phyloP scores from a whole-genome alignment of 2,113 vertebrate genomes.

The Misgurnus anguillicaudatus region DNA sequence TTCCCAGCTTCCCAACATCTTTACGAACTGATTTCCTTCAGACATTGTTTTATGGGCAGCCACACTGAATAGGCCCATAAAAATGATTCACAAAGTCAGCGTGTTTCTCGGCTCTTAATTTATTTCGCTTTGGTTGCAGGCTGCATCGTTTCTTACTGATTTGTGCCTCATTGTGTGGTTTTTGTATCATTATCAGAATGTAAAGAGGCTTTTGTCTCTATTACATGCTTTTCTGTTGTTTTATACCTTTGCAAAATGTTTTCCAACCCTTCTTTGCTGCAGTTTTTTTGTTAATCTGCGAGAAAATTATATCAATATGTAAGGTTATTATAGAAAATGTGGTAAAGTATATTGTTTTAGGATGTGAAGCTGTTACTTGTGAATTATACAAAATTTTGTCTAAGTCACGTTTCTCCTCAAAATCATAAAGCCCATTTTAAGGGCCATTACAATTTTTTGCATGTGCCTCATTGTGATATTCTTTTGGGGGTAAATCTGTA shows the following conservation, averaged over 20 bases:
- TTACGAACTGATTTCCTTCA: neutral
- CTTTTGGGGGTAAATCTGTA: neutral
- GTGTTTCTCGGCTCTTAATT: slow-evolving; percentile 11
- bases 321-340: slow-evolving; percentile 22
- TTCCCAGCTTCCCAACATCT: slow-evolving; percentile 4
- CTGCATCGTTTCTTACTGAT: slow-evolving; percentile 3
- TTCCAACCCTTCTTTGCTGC: neutral
- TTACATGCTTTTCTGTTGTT: neutral
- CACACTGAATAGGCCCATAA: neutral
- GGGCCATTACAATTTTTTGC: neutral
- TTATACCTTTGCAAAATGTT: slow-evolving; percentile 28
- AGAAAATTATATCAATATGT: slow-evolving; percentile 24
- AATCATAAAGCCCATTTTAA: neutral
- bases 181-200: slow-evolving; percentile 12
- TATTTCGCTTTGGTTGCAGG: slow-evolving; percentile 3
- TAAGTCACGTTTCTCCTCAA: neutral
- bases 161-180: slow-evolving; percentile 1
- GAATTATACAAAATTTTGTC: neutral
- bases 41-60: slow-evolving; percentile 20
- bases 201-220: neutral
- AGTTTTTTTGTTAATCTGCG: slow-evolving; percentile 21
- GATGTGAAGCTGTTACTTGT: slow-evolving; percentile 22
- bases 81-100: neutral
- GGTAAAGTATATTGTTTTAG: slow-evolving; percentile 20
- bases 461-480: neutral